Evolutionary conservation across 1,140 invertebrate genomes (phyloP).

Genomic region (Sycobia sp.): DNA sequence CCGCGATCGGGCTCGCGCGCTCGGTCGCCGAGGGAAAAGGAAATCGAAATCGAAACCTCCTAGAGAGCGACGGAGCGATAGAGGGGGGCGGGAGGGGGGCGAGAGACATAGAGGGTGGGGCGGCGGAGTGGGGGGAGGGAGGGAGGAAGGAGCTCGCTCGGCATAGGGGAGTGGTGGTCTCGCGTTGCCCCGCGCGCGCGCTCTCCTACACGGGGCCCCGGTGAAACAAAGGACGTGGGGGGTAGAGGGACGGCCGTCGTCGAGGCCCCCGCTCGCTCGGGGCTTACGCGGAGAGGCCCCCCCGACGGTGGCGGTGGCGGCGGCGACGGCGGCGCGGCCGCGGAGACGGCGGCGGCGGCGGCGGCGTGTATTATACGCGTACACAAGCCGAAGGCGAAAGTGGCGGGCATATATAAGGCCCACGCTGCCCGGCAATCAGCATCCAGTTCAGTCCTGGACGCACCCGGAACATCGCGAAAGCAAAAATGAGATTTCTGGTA

Average conservation of each 20-base stretch:
- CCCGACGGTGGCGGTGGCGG: neutral
- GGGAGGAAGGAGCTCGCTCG: constrained; percentile 47
- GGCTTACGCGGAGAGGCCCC: constrained; percentile 38
- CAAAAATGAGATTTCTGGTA: constrained; percentile 62
- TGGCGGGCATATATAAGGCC: constrained; percentile 66
- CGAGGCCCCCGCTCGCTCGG: constrained; percentile 39
- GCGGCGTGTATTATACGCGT: too few species aligned
- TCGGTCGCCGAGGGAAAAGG: too few species aligned
- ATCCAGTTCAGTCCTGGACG: constrained; percentile 76
- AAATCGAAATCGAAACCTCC: too few species aligned
- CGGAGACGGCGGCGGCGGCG: constrained; percentile 63
- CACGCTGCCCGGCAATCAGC: constrained; percentile 66
- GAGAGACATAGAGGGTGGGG: neutral
- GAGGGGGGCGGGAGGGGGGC: neutral
- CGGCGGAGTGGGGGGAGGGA: constrained; percentile 38
- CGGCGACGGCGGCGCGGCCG: constrained; percentile 43
- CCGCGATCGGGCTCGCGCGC: too few species aligned
- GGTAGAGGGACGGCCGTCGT: constrained; percentile 35
- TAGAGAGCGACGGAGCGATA: neutral
- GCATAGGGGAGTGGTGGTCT: constrained; percentile 56
- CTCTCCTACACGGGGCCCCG: too few species aligned
- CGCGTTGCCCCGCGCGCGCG: constrained; percentile 26
- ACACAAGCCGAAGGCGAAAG: constrained; percentile 59
- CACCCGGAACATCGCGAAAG: constrained; percentile 61
- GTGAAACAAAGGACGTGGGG: constrained; percentile 53